Evolutionary conservation across 2,888 invertebrate species (phyloP).

Genomic region (Imbricaverruca yamaguchii): DNA sequence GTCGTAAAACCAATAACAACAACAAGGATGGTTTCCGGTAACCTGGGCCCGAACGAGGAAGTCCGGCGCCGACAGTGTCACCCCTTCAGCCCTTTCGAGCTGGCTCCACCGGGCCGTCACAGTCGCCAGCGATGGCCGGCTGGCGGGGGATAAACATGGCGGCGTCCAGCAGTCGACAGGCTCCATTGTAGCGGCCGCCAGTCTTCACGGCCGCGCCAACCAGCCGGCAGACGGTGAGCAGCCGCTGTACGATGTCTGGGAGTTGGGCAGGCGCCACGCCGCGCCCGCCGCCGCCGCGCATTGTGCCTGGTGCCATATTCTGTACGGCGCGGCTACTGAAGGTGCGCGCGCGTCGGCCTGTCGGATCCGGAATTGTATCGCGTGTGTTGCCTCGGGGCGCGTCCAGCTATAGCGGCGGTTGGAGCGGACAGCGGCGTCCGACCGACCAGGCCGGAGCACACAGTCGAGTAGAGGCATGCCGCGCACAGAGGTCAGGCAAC

Average conservation of each 20-base stretch:
- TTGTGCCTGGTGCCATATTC: not conserved
- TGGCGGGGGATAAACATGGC: not conserved
- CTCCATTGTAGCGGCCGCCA: not conserved
- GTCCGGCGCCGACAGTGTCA: not conserved
- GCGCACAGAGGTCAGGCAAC: constrained; percentile 3
- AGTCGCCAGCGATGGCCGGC: not conserved
- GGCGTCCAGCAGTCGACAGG: not conserved
- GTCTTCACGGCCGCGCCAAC: not conserved
- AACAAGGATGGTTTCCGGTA: no score
- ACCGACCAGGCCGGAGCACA: not conserved
- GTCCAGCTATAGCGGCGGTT: not conserved
- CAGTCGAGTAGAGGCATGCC: not conserved
- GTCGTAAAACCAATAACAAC: no score
- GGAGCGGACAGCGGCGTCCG: not conserved
- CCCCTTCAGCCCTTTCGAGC: not conserved
- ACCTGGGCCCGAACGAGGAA: no score
- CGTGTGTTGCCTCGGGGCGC: not conserved
- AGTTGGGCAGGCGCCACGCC: not conserved
- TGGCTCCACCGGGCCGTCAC: not conserved
- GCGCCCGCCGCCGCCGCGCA: not conserved
- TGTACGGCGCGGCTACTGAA: not conserved
- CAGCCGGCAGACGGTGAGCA: not conserved
- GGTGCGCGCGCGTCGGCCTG: not conserved
- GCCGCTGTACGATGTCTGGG: not conserved
- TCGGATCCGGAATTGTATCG: not conserved